Percentiles rank a stretch among this genome's conserved stretches.
Conservation (phyloP, 2,797 vertebrate genomes). For the Scomberomorus guttatus region DNA sequence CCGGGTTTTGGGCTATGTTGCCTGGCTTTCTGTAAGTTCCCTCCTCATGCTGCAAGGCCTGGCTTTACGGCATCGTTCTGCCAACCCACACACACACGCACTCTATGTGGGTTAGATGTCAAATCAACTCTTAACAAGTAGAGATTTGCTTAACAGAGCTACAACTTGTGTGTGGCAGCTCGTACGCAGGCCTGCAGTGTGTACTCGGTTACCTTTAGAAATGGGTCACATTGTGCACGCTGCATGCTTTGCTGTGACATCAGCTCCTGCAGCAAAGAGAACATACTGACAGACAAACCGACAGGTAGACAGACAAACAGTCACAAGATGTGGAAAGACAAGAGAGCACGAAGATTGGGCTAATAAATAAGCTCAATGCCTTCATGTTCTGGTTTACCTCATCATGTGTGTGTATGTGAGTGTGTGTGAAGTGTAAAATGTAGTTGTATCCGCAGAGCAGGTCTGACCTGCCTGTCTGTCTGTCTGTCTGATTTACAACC, state of each 20-base stretch:
- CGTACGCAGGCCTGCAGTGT: slow-evolving; percentile 2
- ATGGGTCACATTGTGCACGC: slow-evolving; percentile 37
- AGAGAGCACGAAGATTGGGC: slow-evolving; percentile 6
- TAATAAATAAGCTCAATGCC: slow-evolving; percentile 9
- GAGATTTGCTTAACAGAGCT: slow-evolving; percentile 23
- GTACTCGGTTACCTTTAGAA: slow-evolving; percentile 12
- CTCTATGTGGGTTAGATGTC: slow-evolving; percentile 1
- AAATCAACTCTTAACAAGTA: slow-evolving; percentile 15
- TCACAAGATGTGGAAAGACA: background rate
- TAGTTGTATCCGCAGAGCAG: slow-evolving; percentile 41
- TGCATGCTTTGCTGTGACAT: slow-evolving; percentile 33
- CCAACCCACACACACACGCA: background rate
- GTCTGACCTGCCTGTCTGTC: slow-evolving; percentile 45
- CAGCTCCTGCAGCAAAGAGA: slow-evolving; percentile 17
- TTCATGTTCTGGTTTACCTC: slow-evolving; percentile 10
- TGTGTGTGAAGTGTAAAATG: slow-evolving; percentile 15
- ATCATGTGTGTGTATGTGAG: background rate
- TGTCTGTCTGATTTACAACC: slow-evolving; percentile 56
- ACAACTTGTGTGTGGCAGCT: slow-evolving; percentile 11
- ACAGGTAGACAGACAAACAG: background rate
- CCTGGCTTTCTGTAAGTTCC: background rate
- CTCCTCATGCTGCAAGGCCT: slow-evolving; percentile 18
- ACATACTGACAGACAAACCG: background rate
- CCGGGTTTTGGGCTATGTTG: background rate
- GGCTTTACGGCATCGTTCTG: background rate